Conservation (phyloP, 2,797 vertebrate species). For the Phrynocephalus guinanensis region DNA sequence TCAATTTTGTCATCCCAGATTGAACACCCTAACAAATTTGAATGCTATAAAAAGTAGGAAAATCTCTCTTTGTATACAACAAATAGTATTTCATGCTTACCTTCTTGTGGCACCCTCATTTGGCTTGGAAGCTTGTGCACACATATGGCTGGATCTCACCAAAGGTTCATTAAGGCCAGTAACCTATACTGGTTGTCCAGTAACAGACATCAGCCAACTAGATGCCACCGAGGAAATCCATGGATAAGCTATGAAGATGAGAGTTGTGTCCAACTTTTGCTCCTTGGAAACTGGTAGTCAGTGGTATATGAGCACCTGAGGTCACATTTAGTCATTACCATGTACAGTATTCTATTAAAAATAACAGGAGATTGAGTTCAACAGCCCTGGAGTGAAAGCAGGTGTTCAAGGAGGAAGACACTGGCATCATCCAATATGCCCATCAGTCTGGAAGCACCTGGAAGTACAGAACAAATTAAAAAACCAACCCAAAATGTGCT, state of each 20-base stretch:
- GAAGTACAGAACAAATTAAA: no score
- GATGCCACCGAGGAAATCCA: not conserved
- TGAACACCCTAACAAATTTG: constrained; percentile 14
- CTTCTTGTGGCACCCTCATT: not conserved
- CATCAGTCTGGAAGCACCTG: no score
- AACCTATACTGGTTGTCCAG: not conserved
- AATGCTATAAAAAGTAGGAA: not conserved
- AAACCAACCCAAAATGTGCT: no score
- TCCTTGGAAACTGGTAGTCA: not conserved
- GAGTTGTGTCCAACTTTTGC: not conserved
- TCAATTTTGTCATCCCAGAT: not conserved
- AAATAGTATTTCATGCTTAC: constrained; percentile 7
- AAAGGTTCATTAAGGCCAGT: not conserved
- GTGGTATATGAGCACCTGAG: not conserved
- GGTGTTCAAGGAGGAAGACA: no score
- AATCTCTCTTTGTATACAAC: not conserved
- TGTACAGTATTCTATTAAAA: no score
- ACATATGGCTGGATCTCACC: no score
- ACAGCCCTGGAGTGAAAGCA: no score
- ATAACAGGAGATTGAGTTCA: no score
- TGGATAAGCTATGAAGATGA: not conserved
- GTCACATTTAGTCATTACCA: no score
- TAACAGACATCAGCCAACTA: not conserved
- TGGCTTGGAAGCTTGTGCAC: not conserved
- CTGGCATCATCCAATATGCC: no score